These are phyloP conservation scores for Neotoma lepida DNA, from an alignment of 2,113 vertebrate genomes.

Conservation along the genomic window DNA sequence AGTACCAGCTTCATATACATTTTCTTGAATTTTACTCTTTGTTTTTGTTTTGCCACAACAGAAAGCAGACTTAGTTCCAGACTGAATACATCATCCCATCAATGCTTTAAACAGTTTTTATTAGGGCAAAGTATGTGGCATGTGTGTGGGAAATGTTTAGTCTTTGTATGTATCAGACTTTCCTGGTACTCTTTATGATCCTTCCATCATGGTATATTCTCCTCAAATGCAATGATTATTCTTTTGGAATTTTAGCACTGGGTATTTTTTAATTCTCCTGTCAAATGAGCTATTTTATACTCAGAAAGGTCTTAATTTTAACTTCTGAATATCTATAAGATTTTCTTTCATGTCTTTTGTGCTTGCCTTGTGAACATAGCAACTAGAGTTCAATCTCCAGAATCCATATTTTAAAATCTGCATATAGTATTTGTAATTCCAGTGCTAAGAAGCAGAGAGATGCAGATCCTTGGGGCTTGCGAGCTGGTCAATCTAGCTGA, in stretches of 20 bases:
- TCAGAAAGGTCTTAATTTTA: slow-evolving; percentile 16
- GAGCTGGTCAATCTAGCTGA: no score
- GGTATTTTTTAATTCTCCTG: not conserved
- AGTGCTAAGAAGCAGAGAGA: not conserved
- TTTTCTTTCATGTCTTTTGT: slow-evolving; percentile 16
- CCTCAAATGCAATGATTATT: not conserved
- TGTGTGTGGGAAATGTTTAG: not conserved
- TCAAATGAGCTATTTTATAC: not conserved
- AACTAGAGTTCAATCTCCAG: not conserved
- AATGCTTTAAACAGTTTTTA: not conserved
- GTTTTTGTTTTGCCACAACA: not conserved
- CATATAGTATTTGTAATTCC: not conserved
- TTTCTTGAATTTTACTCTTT: not conserved
- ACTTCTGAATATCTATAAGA: not conserved
- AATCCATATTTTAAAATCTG: not conserved
- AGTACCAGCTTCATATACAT: not conserved
- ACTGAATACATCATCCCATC: not conserved
- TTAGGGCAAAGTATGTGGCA: not conserved
- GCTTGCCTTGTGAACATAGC: not conserved
- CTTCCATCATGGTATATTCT: not conserved
- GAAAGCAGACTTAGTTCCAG: not conserved
- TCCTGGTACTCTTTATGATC: not conserved
- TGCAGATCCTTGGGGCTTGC: not conserved
- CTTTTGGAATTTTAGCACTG: not conserved
- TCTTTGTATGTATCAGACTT: no score